Evolutionary conservation across 2,113 vertebrate species (phyloP), one percentile per base, ranked within the genome.

Genomic region (Spermophilus dauricus): DNA sequence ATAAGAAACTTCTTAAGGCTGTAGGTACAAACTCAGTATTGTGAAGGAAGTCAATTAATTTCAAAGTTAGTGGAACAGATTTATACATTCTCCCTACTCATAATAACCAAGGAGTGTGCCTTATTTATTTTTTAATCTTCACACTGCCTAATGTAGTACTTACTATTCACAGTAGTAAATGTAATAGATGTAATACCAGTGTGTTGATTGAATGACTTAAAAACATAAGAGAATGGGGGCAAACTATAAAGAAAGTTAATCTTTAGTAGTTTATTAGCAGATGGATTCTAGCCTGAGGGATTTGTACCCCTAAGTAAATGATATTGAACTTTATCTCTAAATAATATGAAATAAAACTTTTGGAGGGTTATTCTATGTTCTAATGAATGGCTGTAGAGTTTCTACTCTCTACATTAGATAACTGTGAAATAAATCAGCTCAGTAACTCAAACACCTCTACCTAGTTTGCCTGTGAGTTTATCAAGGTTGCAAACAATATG

Each of bases 321-420:
- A n/a, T 72, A 73, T 30, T 90, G 39, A 84, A 78, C 45, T 70
- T 96, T 6, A 76, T 8, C 73, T 75, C 24, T 51, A 90, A 91
- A 86, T 39, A 51, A 69, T 77, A 82, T 72, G 69, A 92, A 76
- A 77, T 18, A 75, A 75, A 61, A 39, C 45, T 93, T 37, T 75
- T 70, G 85, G 32, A 20, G 42, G 42, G 5, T 78, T 83, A 72
- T 20, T 69, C 6, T n/a, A 2, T 32, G 26, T 89, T 92, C 30
- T 76, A 76, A 89, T 65, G n/a, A 95, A 26, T 86, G 72, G 42
- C 32, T 32, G 92, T 73, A 81, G 42, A 83, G 34, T 81, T 96
- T 90, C 51, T 87, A 80, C 34, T 72, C 69, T 69, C 86, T 63
- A 30, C 91, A 22, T 87, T 85, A 80, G 42, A 26, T 78, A 34